Base-by-base conservation (phyloP, 1,140 invertebrate species). In the Drosophila nikananu region DNA sequence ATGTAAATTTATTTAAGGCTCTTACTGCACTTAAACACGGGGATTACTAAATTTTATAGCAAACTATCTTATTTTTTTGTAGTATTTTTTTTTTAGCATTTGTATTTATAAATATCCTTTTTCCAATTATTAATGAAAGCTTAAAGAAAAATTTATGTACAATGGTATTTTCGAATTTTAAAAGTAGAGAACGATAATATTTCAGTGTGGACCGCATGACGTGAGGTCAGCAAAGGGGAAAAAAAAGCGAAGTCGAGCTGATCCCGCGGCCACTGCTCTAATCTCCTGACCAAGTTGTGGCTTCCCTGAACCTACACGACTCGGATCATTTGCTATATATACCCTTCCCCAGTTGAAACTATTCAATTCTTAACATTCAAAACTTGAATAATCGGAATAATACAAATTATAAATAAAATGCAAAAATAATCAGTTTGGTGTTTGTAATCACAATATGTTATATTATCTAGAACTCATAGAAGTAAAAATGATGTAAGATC, bases 221-320 rank as follows among this genome's bases (percentile, higher is more conserved):
- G 83, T 87, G 84, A 87, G 83, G 84, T 87, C 83, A 89, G 25
- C 37, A 44, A 55, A 60, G 65, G 67, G 37, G n/a, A 25, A 27
- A 54, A n/a, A n/a, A 51, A 46, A 30, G 49, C 44, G 35, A 67
- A n/a, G 54, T 52, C 62, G 30, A 60, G 46, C 58, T 25, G 52
- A 51, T 75, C 23, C 51, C 44, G 19, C 42, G 59, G 55, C 46
- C 61, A 55, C 61, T 83, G 84, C 84, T 87, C 84, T 87, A 87
- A 87, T 87, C 84, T 89, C 68, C 74, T 89, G 84, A 89, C 84
- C 84, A 89, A 89, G 78, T 89, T 89, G 86, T 90, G 84, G 83
- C 54, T 83, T 87, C 68, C 77, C 70, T 83, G 66, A 59, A 39
- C 62, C 30, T 30, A 52, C 65, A 61, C 64, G 64, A 32, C 66